Evolutionary conservation across 2,113 vertebrate genomes (phyloP).

Genomic region (Strix aluco): DNA sequence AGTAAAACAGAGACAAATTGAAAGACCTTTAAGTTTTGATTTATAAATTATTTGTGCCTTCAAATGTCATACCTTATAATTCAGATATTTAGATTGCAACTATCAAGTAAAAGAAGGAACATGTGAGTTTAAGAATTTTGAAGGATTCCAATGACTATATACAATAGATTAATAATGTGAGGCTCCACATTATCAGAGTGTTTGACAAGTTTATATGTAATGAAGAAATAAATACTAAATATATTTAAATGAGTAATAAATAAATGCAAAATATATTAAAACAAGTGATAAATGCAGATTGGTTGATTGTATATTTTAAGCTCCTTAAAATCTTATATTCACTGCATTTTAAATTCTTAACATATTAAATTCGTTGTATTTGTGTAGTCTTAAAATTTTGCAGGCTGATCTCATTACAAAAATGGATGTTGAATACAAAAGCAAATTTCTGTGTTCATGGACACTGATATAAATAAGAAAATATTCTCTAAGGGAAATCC

Average conservation of each 20-base stretch:
- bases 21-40: neutral
- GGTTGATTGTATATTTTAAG: neutral
- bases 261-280: neutral
- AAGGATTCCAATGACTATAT: neutral
- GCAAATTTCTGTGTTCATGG: neutral
- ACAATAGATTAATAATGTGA: neutral
- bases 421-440: neutral
- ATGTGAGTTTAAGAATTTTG: neutral
- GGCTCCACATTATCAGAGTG: neutral
- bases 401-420: neutral
- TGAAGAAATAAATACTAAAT: neutral
- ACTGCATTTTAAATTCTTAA: neutral
- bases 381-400: neutral
- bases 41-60: neutral
- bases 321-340: neutral
- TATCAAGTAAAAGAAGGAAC: neutral
- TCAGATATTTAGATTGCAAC: neutral
- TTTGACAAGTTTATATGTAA: neutral
- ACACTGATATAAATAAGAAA: neutral
- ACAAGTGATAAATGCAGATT: neutral
- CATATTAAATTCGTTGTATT: neutral
- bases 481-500: neutral
- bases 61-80: neutral
- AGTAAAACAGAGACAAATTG: neutral
- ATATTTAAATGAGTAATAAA: neutral